These are phyloP conservation scores for Onychostruthus taczanowskii DNA, from an alignment of 2,113 vertebrate genomes.

Conservation along the genomic window DNA sequence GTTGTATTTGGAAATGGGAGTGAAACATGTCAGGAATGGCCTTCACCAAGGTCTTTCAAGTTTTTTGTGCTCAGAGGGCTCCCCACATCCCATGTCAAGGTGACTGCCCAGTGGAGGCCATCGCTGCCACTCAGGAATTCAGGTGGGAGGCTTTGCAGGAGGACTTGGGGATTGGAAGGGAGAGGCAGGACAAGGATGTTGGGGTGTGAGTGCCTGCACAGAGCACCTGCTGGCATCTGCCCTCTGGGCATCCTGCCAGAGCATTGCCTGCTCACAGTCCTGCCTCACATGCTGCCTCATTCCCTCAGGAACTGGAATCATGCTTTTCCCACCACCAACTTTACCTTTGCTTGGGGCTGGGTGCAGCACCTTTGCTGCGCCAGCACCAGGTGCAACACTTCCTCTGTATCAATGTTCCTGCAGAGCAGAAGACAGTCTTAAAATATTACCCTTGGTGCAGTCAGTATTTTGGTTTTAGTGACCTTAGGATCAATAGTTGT, in stretches of 20 bases:
- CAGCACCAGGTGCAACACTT: background rate
- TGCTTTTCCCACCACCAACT: background rate
- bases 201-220: background rate
- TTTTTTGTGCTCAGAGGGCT: background rate
- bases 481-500: background rate
- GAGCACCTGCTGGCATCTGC: rapidly evolving
- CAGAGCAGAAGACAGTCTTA: background rate
- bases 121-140: background rate
- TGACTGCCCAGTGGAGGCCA: rapidly evolving
- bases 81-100: background rate
- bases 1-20: background rate
- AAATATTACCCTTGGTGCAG: background rate
- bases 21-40: background rate
- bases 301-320: background rate
- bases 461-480: background rate
- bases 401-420: background rate
- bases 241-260: background rate
- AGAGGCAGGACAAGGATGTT: background rate
- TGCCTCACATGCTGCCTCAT: background rate
- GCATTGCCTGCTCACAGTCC: rapidly evolving
- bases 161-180: background rate
- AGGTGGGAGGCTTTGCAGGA: background rate
- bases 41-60: background rate
- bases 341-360: background rate
- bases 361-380: background rate